Evolutionary conservation across 2,113 vertebrate species (phyloP).

Genomic region (Protomyctophum bolini): DNA sequence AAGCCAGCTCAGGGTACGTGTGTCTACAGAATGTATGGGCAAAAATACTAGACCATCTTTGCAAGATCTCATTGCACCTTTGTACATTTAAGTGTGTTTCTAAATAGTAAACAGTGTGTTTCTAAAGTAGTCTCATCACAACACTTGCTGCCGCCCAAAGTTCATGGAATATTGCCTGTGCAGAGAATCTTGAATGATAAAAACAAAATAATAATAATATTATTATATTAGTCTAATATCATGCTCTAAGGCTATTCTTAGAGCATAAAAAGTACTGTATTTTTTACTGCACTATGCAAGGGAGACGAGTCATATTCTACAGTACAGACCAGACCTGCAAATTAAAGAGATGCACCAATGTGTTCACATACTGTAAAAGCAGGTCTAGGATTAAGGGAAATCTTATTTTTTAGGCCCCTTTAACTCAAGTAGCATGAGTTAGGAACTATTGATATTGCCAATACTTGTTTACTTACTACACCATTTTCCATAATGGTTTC

Average conservation of each 20-base stretch:
- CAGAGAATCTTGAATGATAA: slow-evolving; percentile 26
- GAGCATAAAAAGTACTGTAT: slow-evolving; percentile 1
- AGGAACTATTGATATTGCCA: slow-evolving; percentile 1
- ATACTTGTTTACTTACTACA: not conserved
- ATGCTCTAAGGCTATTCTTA: slow-evolving; percentile 14
- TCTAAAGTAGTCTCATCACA: too few relatives aligned
- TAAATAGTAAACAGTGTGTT: too few relatives aligned
- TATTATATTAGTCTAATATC: too few relatives aligned
- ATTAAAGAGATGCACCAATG: not conserved
- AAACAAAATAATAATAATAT: slow-evolving; percentile 6
- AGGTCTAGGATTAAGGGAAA: slow-evolving; percentile 1
- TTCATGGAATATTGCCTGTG: slow-evolving; percentile 14
- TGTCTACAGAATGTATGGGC: too few relatives aligned
- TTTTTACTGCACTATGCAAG: slow-evolving; percentile 58
- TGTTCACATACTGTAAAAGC: not conserved
- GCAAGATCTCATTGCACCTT: too few relatives aligned
- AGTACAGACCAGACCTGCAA: not conserved
- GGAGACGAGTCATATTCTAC: not conserved
- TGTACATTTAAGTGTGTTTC: too few relatives aligned
- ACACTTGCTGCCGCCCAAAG: not conserved
- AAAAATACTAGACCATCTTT: too few relatives aligned
- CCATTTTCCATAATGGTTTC: slow-evolving; percentile 6
- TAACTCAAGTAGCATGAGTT: not conserved
- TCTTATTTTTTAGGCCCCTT: not conserved
- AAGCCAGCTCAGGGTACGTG: too few relatives aligned